These are phyloP conservation scores for Spinus olivaceus DNA, from an alignment of 2,797 vertebrate genomes.

Conservation along the genomic window DNA sequence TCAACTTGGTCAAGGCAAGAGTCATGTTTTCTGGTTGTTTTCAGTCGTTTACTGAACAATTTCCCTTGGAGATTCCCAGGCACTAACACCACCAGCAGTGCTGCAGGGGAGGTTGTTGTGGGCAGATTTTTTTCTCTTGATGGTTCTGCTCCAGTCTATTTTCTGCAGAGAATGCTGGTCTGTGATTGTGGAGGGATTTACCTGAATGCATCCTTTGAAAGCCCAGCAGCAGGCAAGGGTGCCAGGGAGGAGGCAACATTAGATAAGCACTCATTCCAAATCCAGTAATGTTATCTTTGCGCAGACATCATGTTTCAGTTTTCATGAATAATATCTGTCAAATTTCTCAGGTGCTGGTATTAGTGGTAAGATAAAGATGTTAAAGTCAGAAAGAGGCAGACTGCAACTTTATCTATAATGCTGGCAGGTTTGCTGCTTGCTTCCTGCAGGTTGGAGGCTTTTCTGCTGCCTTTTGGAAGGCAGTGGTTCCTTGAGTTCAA, in stretches of 20 bases:
- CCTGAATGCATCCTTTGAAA: background rate
- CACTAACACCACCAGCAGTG: background rate
- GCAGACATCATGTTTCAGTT: background rate
- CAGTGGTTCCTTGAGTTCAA: background rate
- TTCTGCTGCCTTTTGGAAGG: background rate
- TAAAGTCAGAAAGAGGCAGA: background rate
- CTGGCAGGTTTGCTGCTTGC: background rate
- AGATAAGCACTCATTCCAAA: slow-evolving; percentile 27
- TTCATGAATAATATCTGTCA: background rate
- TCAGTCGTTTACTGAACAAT: background rate
- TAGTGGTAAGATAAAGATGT: background rate
- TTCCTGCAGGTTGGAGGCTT: background rate
- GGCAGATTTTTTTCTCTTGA: background rate
- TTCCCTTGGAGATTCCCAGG: background rate
- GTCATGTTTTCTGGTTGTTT: background rate
- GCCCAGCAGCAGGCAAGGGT: background rate
- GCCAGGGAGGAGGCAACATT: background rate
- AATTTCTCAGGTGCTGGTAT: background rate
- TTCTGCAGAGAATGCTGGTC: background rate
- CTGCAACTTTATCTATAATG: background rate
- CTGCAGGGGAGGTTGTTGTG: background rate
- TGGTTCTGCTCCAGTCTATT: background rate
- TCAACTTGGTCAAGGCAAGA: background rate
- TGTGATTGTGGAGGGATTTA: background rate
- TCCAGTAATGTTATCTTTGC: background rate